Evolutionary conservation across 2,113 vertebrate genomes (phyloP), one percentile per base, ranked within the genome.

Genomic region (Patagioenas fasciata): DNA sequence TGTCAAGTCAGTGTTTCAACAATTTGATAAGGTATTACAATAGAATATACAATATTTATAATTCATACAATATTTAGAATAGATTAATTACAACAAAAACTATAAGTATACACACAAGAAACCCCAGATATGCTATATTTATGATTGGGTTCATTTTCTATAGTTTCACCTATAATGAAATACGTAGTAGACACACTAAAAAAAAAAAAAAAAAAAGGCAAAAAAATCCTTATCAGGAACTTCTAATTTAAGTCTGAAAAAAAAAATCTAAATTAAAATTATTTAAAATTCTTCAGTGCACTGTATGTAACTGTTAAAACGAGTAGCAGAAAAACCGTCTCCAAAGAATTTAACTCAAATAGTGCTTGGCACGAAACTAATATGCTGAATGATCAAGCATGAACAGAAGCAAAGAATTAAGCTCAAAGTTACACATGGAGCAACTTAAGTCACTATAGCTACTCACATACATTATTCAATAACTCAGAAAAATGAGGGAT

Each of bases 401-500:
- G 73, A 83, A 57, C 11, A 65, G 24, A 77, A 89, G 21, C 8
- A 70, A 91, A 81, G 11, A 91, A 74, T 19, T 23, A 65, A 40
- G 5, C 11, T 29, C 3, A 1, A 84, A 47, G 36, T 51, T 42
- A 58, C 4, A 61, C 31, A 65, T 2, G 40, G 2, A 44, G 10
- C 54, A 65, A 74, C 0, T 48, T 24, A 44, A 84, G 38, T 13
- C 78, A 69, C 29, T 73, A 42, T 11, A 57, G 17, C 8, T 62
- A 65, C 29, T 34, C 3, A 0, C 2, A 23, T 4, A 64, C 0
- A 0, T 48, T 65, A 90, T 29, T 47, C 23, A 53, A 2, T 28
- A 53, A 72, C 34, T 65, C 44, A 26, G 38, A 72, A 85, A 77
- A 93, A 80, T 3, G 1, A 90, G 53, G 3, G 11, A 51, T 80